Base-by-base conservation (phyloP, 2,888 invertebrate species). In the Pycnomerus fuliginosus region DNA sequence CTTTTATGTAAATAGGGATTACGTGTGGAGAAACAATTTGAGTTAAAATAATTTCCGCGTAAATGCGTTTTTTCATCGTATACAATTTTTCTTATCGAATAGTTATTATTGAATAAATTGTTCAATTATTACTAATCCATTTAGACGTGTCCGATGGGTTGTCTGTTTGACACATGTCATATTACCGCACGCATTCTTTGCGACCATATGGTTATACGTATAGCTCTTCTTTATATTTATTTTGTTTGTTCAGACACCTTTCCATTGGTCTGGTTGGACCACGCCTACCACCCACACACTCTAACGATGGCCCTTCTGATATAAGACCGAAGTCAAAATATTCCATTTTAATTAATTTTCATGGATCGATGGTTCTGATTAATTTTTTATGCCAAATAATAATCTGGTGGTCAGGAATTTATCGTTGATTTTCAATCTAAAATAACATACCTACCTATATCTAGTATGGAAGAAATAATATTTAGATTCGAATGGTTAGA, bases 231-330 rank as follows among this genome's bases (percentile, higher is more conserved):
- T 43, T 23, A 28, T 15, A 38, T 52, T 59, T 50, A n/a, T n/a
- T 54, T 52, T 56, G 48, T 28, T 16, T 23, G 48, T 38, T 41
- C 50, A 43, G 50, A 41, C 44, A 46, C 38, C 42, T 46, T 48
- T 39, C 54, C 55, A 67, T 67, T 67, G 66, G 66, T 63, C 49
- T 52, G 44, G 43, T 32, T 12, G 38, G 48, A 56, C 56, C 60
- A 61, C 67, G 63, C 65, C 65, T 56, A 57, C 57, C 63, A 64
- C 64, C 63, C 60, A 62, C 64, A 60, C 58, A 61, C 62, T 53
- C 53, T 48, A 53, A 51, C 51, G 56, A 58, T 57, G 60, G 60
- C 48, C 45, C 50, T 47, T 45, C 33, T 12, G 41, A 45, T 48
- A 42, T 40, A 35, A 46, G 41, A 40, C 40, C 13, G 17, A 33